phyloP scores from a whole-genome alignment of 1,140 invertebrate genomes.

The Aplysia californica region DNA sequence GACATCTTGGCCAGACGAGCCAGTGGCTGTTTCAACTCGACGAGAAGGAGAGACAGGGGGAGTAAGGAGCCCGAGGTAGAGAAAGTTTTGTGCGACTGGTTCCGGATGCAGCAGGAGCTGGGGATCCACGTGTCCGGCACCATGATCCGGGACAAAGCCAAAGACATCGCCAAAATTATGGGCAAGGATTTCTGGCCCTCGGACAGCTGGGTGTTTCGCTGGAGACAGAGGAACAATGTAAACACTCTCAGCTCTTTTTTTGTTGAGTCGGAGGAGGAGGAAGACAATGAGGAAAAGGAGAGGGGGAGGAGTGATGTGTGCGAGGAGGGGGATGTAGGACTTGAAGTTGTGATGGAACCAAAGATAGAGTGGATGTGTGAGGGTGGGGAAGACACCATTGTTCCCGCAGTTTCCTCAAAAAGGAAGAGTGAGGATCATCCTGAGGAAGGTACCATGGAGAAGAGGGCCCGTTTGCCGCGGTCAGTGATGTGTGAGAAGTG shows the following conservation, averaged over 20 bases:
- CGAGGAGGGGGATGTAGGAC: not conserved
- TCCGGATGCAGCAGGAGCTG: slow-evolving; percentile 14
- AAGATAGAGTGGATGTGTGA: not conserved
- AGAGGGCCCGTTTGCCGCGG: not conserved
- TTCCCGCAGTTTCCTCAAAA: not conserved
- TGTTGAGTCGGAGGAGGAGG: not conserved
- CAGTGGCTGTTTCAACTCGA: not conserved
- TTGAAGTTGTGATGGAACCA: not conserved
- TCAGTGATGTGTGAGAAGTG: slow-evolving; percentile 29
- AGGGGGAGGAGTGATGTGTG: not conserved
- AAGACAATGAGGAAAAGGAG: not conserved
- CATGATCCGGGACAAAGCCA: slow-evolving; percentile 22
- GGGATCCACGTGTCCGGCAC: slow-evolving; percentile 20
- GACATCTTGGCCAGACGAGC: slow-evolving; percentile 17
- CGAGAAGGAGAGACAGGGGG: slow-evolving; percentile 11
- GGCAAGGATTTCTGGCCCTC: slow-evolving; percentile 27
- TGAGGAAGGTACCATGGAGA: not conserved
- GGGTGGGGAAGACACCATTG: not conserved
- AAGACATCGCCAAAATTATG: slow-evolving; percentile 17
- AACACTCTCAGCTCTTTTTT: not conserved
- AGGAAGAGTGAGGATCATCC: not conserved
- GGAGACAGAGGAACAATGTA: slow-evolving; percentile 23
- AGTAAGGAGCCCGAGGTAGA: slow-evolving; percentile 28
- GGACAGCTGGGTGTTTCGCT: slow-evolving; percentile 27
- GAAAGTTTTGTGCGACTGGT: slow-evolving; percentile 25